Evolutionary conservation across 2,888 invertebrate genomes (phyloP).

Genomic region (Psylliodes chrysocephalus): DNA sequence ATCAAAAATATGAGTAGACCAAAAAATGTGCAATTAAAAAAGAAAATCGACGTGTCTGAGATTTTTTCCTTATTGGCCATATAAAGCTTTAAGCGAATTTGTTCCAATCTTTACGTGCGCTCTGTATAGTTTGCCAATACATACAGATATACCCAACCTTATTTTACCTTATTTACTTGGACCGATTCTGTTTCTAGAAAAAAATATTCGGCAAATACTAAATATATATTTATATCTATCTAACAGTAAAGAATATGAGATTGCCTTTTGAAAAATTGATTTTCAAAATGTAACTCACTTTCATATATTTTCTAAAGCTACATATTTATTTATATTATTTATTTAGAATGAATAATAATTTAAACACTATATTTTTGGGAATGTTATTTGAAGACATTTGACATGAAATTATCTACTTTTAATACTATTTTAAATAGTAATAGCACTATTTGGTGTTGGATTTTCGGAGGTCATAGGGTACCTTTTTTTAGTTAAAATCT

Average conservation of each 20-base stretch:
- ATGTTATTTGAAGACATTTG: constrained; percentile 3
- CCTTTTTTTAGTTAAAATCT: background rate
- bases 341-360: constrained; percentile 7
- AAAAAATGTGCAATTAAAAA: too few species aligned
- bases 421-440: background rate
- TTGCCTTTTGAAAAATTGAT: background rate
- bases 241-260: constrained; percentile 6
- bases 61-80: too few species aligned
- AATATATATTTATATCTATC: constrained; percentile 13
- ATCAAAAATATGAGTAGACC: too few species aligned
- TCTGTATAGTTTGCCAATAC: too few species aligned
- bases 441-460: background rate
- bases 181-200: background rate
- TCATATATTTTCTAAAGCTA: constrained; percentile 1
- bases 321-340: background rate
- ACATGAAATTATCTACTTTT: background rate
- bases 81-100: too few species aligned
- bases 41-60: too few species aligned
- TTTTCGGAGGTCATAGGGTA: too few species aligned
- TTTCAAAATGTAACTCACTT: constrained; percentile 4
- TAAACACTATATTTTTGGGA: background rate
- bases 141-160: too few species aligned
- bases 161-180: too few species aligned
- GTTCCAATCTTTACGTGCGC: too few species aligned
- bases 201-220: constrained; percentile 1